Conservation (phyloP, 2,888 invertebrate genomes). For the Drymonia ruficornis region DNA sequence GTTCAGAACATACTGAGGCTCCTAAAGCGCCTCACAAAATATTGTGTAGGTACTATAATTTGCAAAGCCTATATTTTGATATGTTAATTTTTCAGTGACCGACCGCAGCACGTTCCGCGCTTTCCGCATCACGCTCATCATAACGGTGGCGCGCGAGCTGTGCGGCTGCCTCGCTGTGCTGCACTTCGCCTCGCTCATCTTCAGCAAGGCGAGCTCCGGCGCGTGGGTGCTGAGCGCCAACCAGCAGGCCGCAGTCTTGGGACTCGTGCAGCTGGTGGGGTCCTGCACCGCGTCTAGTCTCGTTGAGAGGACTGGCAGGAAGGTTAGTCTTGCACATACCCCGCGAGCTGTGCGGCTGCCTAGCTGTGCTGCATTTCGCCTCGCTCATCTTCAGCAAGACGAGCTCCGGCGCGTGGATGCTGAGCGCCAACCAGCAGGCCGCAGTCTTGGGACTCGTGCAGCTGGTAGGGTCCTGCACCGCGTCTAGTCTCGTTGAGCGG, state of each 20-base stretch:
- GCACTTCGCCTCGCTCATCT: conserved; percentile 78
- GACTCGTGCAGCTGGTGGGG: conserved; percentile 69
- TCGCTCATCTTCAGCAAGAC: conserved; percentile 76
- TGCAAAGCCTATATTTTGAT: not conserved
- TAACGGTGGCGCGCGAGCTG: conserved; percentile 72
- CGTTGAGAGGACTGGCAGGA: conserved; percentile 74
- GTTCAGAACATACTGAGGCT: too few relatives aligned
- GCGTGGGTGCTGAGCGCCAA: conserved; percentile 66
- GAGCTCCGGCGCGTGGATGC: conserved; percentile 53
- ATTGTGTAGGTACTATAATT: too few relatives aligned
- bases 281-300: conserved; percentile 71
- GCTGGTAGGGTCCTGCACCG: conserved; percentile 71
- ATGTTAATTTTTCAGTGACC: conserved; percentile 59
- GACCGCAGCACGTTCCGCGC: conserved; percentile 75
- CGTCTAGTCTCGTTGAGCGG: conserved; percentile 70
- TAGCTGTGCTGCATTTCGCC: conserved; percentile 77
- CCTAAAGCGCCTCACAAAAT: too few relatives aligned
- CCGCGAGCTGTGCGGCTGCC: conserved; percentile 74
- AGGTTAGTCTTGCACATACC: conserved; percentile 57
- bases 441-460: conserved; percentile 69
- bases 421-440: conserved; percentile 73
- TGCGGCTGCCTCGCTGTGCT: conserved; percentile 77
- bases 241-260: conserved; percentile 71
- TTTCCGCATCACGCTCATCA: conserved; percentile 81
- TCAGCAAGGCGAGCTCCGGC: conserved; percentile 61